A percentile compares a stretch with the other conserved stretches of the same genome.
These are phyloP conservation scores for Microtus pennsylvanicus DNA, from an alignment of 2,113 vertebrate species.

Conservation along the genomic window DNA sequence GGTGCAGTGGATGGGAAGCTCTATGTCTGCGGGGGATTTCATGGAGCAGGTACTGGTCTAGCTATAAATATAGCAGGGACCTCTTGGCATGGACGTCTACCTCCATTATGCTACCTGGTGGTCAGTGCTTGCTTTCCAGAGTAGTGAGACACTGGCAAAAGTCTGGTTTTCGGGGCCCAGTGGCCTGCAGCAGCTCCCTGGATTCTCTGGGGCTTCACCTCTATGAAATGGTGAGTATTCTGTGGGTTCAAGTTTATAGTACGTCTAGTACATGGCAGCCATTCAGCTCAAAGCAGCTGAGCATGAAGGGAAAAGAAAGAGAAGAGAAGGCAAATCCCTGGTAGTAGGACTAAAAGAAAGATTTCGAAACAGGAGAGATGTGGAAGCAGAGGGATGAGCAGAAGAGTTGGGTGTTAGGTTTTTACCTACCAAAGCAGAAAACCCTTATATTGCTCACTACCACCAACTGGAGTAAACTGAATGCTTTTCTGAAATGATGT, in stretches of 20 bases:
- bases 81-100: not conserved
- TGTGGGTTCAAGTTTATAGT: not conserved
- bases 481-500: not conserved
- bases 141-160: not conserved
- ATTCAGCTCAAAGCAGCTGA: accelerated
- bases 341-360: not conserved
- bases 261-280: not conserved
- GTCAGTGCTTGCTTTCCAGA: not conserved
- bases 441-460: not conserved
- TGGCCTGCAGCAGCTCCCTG: not conserved
- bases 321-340: not conserved
- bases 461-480: not conserved
- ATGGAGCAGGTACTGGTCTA: constrained; percentile 91
- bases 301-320: not conserved
- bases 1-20: constrained; percentile 94
- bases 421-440: not conserved
- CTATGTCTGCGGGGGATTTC: constrained; percentile 97
- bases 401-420: too few species aligned
- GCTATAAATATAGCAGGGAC: not conserved
- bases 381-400: not conserved
- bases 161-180: not conserved
- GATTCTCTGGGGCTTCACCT: not conserved
- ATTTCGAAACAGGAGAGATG: not conserved
- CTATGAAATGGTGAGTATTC: too few species aligned
- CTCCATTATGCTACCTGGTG: not conserved